These are phyloP conservation scores for Rotaria socialis DNA, from an alignment of 2,888 invertebrate species.

Conservation along the genomic window DNA sequence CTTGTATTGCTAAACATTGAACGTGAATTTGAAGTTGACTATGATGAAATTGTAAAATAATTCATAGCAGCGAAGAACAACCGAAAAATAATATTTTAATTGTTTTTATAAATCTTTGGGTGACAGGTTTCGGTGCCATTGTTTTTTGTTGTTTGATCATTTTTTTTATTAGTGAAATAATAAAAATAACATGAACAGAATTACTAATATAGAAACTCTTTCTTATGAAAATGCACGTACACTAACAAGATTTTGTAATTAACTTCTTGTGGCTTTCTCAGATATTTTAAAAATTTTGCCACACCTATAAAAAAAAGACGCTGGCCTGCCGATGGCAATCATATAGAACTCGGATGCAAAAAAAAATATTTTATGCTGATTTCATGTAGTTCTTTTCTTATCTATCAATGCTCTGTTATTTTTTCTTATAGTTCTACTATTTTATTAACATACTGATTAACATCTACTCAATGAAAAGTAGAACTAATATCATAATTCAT, in stretches of 20 bases:
- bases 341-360: too few species aligned
- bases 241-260: too few species aligned
- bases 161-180: not conserved
- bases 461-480: too few species aligned
- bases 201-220: too few species aligned
- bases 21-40: not conserved
- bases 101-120: not conserved
- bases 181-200: not conserved
- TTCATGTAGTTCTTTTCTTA: too few species aligned
- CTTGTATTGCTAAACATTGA: not conserved
- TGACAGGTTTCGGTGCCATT: too few species aligned
- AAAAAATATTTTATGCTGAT: too few species aligned
- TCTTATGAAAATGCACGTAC: not conserved
- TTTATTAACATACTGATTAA: too few species aligned
- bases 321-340: not conserved
- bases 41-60: not conserved
- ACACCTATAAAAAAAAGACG: not conserved
- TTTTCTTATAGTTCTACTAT: too few species aligned
- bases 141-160: not conserved
- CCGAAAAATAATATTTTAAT: not conserved
- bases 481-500: too few species aligned
- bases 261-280: too few species aligned
- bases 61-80: not conserved
- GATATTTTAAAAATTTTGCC: not conserved
- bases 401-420: too few species aligned